Evolutionary conservation across 2,113 vertebrate species (phyloP), one percentile per base, ranked within the genome.

Genomic region (Hoplias malabaricus): DNA sequence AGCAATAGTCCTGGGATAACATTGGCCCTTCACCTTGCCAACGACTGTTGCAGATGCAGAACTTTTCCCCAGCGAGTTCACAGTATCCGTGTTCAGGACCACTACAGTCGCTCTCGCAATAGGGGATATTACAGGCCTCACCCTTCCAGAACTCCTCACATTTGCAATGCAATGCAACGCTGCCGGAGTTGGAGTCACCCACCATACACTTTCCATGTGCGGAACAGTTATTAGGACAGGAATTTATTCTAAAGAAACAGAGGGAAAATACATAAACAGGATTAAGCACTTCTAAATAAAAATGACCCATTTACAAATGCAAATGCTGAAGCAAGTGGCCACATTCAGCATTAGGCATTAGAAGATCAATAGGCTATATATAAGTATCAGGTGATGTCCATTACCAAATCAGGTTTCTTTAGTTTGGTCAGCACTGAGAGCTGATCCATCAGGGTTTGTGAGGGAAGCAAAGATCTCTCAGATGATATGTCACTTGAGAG

Each of bases 121-220:
- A 99, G 0, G 97, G 97, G 77, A 99, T 97, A 71, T 98, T 95
- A 48, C 98, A 99, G 34, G 97, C 96, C 86, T 97, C 96, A 27
- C 98, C 98, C 81, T 99, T 99, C 98, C 98, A 99, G 69, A 98
- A 99, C 69, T 98, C 96, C 79, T 99, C 98, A 71, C 98, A 99
- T 63, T 99, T 96, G 82, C 98, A 99, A 83, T 97, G 98, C 1
- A 98, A n/a, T n/a, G n/a, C n/a, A n/a, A n/a, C 95, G 40, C 93
- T 91, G 88, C 94, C 96, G 0, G 95, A 97, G 85, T 90, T 82
- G 23, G 96, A 96, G 0, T 46, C 42, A 16, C 42, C 42, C 13
- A 95, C 95, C 19, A 95, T 95, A 78, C 98, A 99, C 84, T 98
- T 99, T 1, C 98, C 98, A 1, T 99, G 97, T 4, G 95, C 92